Conservation (phyloP, 30 jellyfish, hydroid and myxozoan species). For the Calvadosia cruxmelitensis region DNA sequence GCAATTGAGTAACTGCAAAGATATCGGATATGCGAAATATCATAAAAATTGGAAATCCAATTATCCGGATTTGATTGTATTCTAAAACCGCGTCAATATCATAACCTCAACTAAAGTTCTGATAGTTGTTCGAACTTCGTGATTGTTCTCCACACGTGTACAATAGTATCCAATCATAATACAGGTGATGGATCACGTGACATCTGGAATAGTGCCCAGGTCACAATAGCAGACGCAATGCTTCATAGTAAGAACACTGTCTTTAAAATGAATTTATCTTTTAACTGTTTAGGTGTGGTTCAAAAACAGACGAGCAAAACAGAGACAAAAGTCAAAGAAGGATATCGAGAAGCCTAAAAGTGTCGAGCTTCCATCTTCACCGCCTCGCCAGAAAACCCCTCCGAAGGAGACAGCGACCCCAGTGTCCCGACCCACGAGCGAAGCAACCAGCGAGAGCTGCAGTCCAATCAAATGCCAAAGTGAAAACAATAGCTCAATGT, state of each 20-base stretch:
- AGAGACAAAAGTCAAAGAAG: constrained; percentile 69
- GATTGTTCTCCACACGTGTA: no score
- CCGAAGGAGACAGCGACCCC: not conserved
- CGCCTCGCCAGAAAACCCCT: not conserved
- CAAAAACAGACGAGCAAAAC: constrained; percentile 88
- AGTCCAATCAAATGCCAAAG: constrained; percentile 1
- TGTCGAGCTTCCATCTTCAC: constrained; percentile 2
- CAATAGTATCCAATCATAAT: no score
- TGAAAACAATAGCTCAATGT: constrained; percentile 36
- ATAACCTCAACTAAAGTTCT: no score
- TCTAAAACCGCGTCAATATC: no score
- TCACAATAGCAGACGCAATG: not conserved
- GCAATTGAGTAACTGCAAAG: no score
- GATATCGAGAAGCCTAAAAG: constrained; percentile 24
- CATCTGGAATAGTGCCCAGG: no score
- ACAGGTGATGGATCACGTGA: no score
- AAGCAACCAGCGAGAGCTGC: not conserved
- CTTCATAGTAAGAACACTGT: not conserved
- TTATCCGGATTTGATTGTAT: no score
- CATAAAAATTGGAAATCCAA: no score
- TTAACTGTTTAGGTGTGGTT: constrained; percentile 66
- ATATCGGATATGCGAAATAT: no score
- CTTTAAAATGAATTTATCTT: not conserved
- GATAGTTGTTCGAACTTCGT: no score
- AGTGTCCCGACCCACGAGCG: not conserved